Conservation (phyloP, 2,113 vertebrate genomes). For the Chauna torquata region DNA sequence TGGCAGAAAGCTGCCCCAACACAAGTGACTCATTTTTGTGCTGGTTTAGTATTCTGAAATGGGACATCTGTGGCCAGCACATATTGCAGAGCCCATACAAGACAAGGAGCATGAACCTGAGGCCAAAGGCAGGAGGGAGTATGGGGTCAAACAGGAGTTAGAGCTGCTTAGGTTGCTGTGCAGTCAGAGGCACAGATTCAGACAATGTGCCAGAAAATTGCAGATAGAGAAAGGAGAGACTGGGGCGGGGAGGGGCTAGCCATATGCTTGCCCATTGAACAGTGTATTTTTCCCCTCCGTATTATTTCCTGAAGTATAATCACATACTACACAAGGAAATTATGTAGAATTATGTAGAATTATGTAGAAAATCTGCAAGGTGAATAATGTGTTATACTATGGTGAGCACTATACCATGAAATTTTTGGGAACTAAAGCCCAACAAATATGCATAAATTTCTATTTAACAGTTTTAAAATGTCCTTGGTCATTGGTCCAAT, state of each 20-base stretch:
- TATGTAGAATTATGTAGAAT: not conserved
- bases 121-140: not conserved
- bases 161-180: not conserved
- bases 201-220: not conserved
- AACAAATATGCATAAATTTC: not conserved
- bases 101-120: not conserved
- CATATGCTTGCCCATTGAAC: not conserved
- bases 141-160: not conserved
- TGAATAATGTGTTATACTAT: not conserved
- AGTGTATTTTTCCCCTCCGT: not conserved
- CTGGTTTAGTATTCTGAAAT: not conserved
- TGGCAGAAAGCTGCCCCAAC: not conserved
- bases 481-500: not conserved
- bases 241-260: not conserved
- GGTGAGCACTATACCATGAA: not conserved
- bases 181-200: not conserved
- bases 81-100: not conserved
- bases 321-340: not conserved
- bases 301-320: not conserved
- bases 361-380: not conserved
- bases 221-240: not conserved
- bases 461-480: not conserved
- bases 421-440: not conserved
- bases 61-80: not conserved
- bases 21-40: fast-evolving